Base-by-base conservation (phyloP, 2,113 vertebrate genomes). In the Prunella fulvescens region DNA sequence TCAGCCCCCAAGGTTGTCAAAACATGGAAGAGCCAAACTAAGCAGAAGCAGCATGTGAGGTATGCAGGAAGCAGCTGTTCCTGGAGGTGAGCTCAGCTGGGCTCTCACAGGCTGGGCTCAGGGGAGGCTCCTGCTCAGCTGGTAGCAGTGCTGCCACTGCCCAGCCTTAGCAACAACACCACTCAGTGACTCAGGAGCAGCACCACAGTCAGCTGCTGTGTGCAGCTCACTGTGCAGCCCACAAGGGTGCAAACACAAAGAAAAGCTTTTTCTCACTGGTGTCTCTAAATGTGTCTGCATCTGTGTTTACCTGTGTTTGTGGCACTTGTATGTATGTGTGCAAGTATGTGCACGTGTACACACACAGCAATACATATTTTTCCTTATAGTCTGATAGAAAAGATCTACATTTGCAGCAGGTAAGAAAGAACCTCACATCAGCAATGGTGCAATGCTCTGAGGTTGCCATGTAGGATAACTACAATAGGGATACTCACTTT, bases 401-500 rank as follows among this genome's bases (percentile, higher is more conserved):
- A 72, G 11, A 33, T 57, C 29, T 51, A 29, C 22, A 18, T 81
- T 57, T 85, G 39, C 62, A 88, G 61, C 56, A 74, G 40, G 5
- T 62, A 50, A 50, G 28, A 56, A 70, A 76, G 45, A 62, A 92
- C 14, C 39, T 67, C 37, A 39, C 31, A 53, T 40, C 29, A 87
- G 50, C 66, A 74, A 35, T 51, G 10, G 51, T 31, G 50, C 22
- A 93, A 35, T 48, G 19, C 19, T 50, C 50, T 39, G 57, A 86
- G 64, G n/a, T 39, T 73, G 60, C 58, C 50, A 1, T 11, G 26
- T 29, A 89, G 26, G 61, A 18, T 71, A 70, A 37, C 17, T 50
- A 45, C 26, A 73, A 56, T 50, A 44, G 78, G 13, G 33, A 45
- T 33, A 90, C 96, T 98, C 95, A 99, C 99, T 98, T 99, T 99